Evolutionary conservation across 2,797 vertebrate genomes (phyloP), one percentile per base, ranked within the genome.

Genomic region (Notamacropus eugenii): DNA sequence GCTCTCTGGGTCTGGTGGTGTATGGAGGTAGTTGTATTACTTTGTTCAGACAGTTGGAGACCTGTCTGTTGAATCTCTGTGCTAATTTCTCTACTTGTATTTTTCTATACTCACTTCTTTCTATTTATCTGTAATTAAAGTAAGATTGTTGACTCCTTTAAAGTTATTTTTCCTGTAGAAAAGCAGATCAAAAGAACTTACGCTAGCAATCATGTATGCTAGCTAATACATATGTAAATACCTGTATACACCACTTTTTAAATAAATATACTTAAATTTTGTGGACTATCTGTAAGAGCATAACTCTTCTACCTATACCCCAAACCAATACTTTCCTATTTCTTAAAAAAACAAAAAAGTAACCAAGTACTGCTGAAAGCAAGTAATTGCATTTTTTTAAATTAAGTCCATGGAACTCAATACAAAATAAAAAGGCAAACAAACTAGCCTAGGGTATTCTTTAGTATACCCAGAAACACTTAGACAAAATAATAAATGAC

Each of bases 401-500:
- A 52, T 46, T 87, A 46, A 87, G 40, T 46, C 22, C 40, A 46
- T 1, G 46, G 22, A 82, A 82, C 40, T 46, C 9, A 46, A 46
- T 82, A 82, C 22, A 46, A 82, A 87, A 87, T 87, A 27, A 82
- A 46, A 46, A 46, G 9, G 74, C 40, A 82, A 27, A 46, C 1
- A 28, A 24, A 94, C 28, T 87, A n/a, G 31, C 91, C 74, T 96
- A 40, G 22, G 92, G 90, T 54, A 93, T 12, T 62, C 93, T 62
- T 93, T 92, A 96, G 91, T 22, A 94, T 40, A 95, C 0, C 12
- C 58, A 91, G 54, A 19, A n/a, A 67, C 29, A 59, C 40, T 92
- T 95, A n/a, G 92, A 93, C 24, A 90, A 93, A 93, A 94, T 93
- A 95, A n/a, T 22, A 40, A 94, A 57, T 91, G 74, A 91, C 55